These are phyloP conservation scores for Eriosoma lanigerum DNA, from an alignment of 1,140 invertebrate species.

Conservation along the genomic window DNA sequence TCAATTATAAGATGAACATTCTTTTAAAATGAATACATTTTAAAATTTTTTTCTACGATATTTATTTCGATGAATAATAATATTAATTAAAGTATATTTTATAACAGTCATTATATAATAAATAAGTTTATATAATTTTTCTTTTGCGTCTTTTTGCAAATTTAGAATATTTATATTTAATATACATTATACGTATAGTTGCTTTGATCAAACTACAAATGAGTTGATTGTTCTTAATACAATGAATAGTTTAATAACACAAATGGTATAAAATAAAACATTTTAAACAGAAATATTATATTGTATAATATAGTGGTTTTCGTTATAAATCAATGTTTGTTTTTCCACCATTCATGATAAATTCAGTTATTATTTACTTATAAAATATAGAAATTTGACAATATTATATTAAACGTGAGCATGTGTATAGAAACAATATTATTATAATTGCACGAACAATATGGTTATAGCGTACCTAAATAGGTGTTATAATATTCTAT, in stretches of 20 bases:
- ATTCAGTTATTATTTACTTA: too few species aligned
- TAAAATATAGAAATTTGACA: conserved; percentile 29
- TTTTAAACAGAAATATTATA: not conserved
- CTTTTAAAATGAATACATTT: not conserved
- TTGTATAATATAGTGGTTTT: not conserved
- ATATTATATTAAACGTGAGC: conserved; percentile 16
- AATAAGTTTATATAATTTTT: not conserved
- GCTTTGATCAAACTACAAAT: not conserved
- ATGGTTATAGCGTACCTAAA: not conserved
- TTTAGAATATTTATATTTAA: not conserved
- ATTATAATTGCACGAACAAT: conserved; percentile 21
- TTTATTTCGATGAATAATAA: conserved; percentile 18
- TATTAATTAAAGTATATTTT: not conserved
- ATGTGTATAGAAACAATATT: not conserved
- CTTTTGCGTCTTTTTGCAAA: conserved; percentile 35
- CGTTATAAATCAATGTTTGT: not conserved
- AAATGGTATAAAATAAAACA: conserved; percentile 27
- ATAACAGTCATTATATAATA: conserved; percentile 21
- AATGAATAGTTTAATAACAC: conserved; percentile 17
- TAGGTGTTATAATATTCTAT: not conserved
- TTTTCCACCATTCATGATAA: not conserved
- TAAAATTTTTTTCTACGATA: not conserved
- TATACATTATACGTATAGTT: too few species aligned
- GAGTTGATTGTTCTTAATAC: conserved; percentile 25
- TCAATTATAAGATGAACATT: too few species aligned